Conservation (phyloP, 2,797 vertebrate species). For the Loriculus beryllinus region DNA sequence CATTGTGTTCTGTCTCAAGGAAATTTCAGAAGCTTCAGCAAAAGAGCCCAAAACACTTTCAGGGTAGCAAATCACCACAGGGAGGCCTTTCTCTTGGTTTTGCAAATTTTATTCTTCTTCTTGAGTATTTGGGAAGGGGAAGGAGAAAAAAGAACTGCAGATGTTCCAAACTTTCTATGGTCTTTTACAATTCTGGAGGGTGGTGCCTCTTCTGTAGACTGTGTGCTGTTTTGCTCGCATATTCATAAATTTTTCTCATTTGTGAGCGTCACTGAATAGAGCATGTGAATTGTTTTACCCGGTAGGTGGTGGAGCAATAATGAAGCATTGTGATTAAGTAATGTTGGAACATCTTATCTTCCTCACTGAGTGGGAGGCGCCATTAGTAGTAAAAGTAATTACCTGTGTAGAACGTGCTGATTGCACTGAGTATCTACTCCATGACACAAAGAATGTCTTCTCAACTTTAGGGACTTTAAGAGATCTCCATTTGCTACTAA, state of each 20-base stretch:
- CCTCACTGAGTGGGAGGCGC: conserved; percentile 84
- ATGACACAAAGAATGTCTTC: conserved; percentile 53
- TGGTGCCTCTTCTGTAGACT: conserved; percentile 40
- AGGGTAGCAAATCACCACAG: background rate
- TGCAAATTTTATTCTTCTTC: background rate
- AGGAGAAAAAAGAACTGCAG: background rate
- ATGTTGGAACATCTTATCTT: conserved; percentile 84
- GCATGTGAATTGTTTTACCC: conserved; percentile 82
- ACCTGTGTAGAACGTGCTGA: conserved; percentile 80
- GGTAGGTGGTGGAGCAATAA: conserved; percentile 83
- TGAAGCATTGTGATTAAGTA: conserved; percentile 90
- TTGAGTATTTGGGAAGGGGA: background rate
- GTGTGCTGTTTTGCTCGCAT: conserved; percentile 47
- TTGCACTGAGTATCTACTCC: conserved; percentile 83
- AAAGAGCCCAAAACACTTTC: conserved; percentile 6
- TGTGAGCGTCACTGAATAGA: conserved; percentile 71
- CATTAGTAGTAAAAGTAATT: conserved; percentile 94
- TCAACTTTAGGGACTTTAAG: conserved; percentile 59
- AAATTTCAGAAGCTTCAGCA: conserved; percentile 45
- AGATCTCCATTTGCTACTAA: conserved; percentile 67
- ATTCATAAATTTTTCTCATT: conserved; percentile 82
- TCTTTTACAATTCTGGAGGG: conserved; percentile 34
- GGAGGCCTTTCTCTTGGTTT: background rate
- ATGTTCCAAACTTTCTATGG: conserved; percentile 11
- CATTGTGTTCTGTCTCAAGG: conserved; percentile 31